Base-by-base conservation (phyloP, 1,140 invertebrate genomes). In the Limonius californicus region DNA sequence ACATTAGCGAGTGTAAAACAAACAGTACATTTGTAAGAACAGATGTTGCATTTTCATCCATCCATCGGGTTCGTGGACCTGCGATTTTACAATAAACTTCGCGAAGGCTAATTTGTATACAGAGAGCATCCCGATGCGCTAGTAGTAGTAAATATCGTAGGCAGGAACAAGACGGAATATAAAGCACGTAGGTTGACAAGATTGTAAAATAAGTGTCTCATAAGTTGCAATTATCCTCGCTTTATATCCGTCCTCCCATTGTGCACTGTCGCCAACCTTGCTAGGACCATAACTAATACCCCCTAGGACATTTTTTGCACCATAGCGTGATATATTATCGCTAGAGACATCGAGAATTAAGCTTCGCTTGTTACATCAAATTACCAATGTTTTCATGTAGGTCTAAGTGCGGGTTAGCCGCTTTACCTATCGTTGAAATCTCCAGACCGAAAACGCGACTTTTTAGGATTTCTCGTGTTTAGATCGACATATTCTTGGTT, bases 151-250 rank as follows among this genome's bases (percentile, higher is more conserved):
- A 55, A 27, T 32, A 23, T 16, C 20, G 20, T 55, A 32, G 27
- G 54, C 18, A 16, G 54, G 45, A 50, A 32, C 54, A 32, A 16
- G 20, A 23, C 21, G 14, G 45, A 9, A 23, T 65, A 66, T 71
- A 70, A 72, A 71, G 71, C 62, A 12, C 20, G 20, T 55, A 32
- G 27, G 54, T n/a, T 55, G 54, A 14, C 54, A 32, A 16, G 20
- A 23, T 21, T 9, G 45, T 12, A 55, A 67, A 66, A 72, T 71
- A 72, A 71, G 71, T 65, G 68, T 71, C 71, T 61, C 71, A 72
- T 72, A 72, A 71, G 70, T 72, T 67, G 71, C 70, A 72, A 72
- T 72, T 72, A 72, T 72, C 65, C 64, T 64, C 68, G 71, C 68
- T 71, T 67, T 70, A 65, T 71, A 70, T 69, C 65, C 69, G 71